These are phyloP conservation scores for Bombycilla garrulus DNA, from an alignment of 2,113 vertebrate genomes.

Conservation along the genomic window DNA sequence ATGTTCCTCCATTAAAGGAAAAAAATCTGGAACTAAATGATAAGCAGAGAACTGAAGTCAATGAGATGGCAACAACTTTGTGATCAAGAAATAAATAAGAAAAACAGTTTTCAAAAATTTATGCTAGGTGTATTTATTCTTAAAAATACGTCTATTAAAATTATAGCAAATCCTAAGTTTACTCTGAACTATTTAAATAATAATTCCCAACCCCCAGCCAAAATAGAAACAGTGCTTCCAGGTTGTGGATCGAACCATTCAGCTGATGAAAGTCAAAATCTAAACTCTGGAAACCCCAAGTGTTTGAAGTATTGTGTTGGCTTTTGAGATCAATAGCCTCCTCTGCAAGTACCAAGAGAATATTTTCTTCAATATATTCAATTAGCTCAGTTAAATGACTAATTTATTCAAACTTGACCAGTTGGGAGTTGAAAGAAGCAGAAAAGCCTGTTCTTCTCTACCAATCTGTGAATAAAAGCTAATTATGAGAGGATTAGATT, in stretches of 20 bases:
- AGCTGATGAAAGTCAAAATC: background rate
- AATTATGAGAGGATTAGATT: slow-evolving; percentile 59
- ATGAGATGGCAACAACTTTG: background rate
- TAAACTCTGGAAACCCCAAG: background rate
- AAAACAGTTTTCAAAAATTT: background rate
- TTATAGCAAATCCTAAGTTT: background rate
- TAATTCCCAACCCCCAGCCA: background rate
- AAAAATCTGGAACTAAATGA: background rate
- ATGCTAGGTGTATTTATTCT: background rate
- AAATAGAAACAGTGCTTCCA: background rate
- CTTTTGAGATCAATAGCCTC: slow-evolving; percentile 8
- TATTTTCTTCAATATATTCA: slow-evolving; percentile 43
- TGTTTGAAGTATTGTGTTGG: background rate
- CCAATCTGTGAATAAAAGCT: slow-evolving; percentile 45
- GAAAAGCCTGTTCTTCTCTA: slow-evolving; percentile 45
- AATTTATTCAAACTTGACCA: slow-evolving; percentile 58
- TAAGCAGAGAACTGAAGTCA: background rate
- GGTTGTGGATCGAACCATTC: background rate
- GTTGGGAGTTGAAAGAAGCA: slow-evolving; percentile 29
- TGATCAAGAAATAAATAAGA: background rate
- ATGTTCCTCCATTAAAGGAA: background rate
- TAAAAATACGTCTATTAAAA: background rate
- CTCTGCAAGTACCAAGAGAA: slow-evolving; percentile 16
- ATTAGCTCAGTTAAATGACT: slow-evolving; percentile 47
- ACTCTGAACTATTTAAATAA: background rate